Percentiles rank a stretch among this genome's conserved stretches.
Evolutionary conservation across 2,113 vertebrate genomes (phyloP).

Genomic region (Oceanites oceanicus): DNA sequence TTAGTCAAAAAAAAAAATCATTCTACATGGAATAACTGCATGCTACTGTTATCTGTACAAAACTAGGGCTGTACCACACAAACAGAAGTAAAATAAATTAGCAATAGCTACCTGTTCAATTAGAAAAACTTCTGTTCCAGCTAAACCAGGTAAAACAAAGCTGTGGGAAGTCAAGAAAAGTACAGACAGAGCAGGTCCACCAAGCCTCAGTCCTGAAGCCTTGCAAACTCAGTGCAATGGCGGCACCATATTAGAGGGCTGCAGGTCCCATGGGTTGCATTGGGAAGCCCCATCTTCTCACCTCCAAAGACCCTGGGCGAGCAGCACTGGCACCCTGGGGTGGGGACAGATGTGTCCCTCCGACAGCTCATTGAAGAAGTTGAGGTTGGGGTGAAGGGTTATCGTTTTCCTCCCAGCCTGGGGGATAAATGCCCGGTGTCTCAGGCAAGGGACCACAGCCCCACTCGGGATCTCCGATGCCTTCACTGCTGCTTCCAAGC

Average conservation of each 20-base stretch:
- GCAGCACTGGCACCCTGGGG: background rate
- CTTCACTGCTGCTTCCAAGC: background rate
- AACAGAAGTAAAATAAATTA: background rate
- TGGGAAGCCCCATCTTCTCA: background rate
- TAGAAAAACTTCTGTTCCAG: background rate
- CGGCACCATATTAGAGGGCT: background rate
- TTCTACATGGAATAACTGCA: background rate
- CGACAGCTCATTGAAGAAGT: accelerated
- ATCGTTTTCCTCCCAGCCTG: accelerated
- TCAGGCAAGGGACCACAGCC: background rate
- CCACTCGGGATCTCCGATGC: accelerated
- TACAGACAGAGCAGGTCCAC: background rate
- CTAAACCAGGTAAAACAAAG: background rate
- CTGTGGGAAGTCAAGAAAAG: background rate
- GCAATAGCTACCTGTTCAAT: background rate
- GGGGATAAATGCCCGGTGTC: accelerated
- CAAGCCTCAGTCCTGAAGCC: background rate
- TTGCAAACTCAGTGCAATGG: background rate
- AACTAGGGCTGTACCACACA: background rate
- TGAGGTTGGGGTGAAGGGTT: background rate
- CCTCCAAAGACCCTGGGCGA: background rate
- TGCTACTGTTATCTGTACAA: background rate
- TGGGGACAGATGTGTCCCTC: background rate
- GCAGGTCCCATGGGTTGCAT: accelerated
- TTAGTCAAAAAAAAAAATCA: background rate